Base-by-base conservation (phyloP, 2,113 vertebrate species). In the Kryptolebias marmoratus region DNA sequence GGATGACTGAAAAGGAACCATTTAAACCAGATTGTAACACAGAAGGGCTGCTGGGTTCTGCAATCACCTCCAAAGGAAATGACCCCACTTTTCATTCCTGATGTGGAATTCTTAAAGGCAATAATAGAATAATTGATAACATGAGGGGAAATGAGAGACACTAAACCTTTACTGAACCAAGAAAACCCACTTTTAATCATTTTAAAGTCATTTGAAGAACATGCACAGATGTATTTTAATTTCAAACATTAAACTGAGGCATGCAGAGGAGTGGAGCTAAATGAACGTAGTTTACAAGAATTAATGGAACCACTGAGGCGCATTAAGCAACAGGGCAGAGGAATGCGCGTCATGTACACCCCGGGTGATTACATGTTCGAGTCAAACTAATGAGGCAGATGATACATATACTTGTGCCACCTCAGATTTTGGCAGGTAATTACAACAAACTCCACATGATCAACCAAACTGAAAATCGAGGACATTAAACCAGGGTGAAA, bases 281-380 rank as follows among this genome's bases (percentile, higher is more conserved):
- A 30, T 52, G 59, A 49, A 14, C 12, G 7, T 27, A n/a, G 45
- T 36, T 68, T 57, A 8, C 42, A 30, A 57, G 53, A 50, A 32
- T 76, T 75, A 71, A 73, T 73, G 71, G 44, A 80, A 77, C 64
- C 39, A 47, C 15, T 48, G 55, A 56, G 50, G 67, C 55, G 28
- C 71, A 79, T 64, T n/a, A 50, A 61, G 79, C 74, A 79, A 48
- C 74, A 64, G 56, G 52, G 67, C 63, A 18, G 67, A 79, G 55
- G 42, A 72, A 62, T 64, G 48, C 39, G 56, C 49, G 50, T 50
- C 59, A 49, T 68, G 73, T 44, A 22, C 62, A 62, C 61, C 16
- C 48, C 42, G 30, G 52, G 16, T 71, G 64, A 70, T 10, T 16
- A 31, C 2, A 49, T 28, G 59, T 62, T 71, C 14, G 44, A 56